Percentiles rank a stretch among this genome's conserved stretches.
Conservation (phyloP, 2,113 vertebrate species). For the Vidua macroura region DNA sequence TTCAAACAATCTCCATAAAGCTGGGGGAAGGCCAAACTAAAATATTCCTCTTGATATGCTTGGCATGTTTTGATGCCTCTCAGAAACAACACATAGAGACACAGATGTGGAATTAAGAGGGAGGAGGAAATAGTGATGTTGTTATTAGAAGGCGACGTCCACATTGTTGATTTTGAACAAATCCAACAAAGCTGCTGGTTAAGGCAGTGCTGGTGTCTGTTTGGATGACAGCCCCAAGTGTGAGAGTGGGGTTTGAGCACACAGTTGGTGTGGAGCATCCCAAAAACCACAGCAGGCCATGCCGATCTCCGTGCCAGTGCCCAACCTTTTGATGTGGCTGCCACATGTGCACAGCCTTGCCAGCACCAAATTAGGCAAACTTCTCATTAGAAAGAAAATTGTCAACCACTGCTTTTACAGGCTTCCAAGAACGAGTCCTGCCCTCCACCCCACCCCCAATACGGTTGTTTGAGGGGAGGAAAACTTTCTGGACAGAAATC, state of each 20-base stretch:
- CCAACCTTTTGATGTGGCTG: slow-evolving; percentile 50
- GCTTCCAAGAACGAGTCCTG: neutral
- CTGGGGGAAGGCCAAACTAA: neutral
- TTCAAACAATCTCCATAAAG: neutral
- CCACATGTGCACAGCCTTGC: slow-evolving; percentile 8
- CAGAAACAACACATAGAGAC: neutral
- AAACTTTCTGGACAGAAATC: neutral
- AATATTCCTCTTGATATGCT: neutral
- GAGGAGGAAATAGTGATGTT: neutral
- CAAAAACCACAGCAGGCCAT: neutral
- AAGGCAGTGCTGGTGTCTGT: neutral
- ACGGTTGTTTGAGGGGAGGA: neutral
- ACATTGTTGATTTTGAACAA: neutral
- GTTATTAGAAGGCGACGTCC: neutral
- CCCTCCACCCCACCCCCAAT: neutral
- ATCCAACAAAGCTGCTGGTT: neutral
- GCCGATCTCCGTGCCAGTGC: neutral
- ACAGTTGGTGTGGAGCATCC: neutral
- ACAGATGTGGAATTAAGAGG: neutral
- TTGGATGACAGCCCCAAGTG: neutral
- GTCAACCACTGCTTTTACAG: neutral
- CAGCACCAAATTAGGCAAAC: slow-evolving; percentile 4
- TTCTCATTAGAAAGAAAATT: slow-evolving; percentile 28
- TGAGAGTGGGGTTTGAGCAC: neutral
- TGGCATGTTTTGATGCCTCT: neutral